Base-by-base conservation (phyloP, 2,888 invertebrate genomes). In the Eristalis tenax region DNA sequence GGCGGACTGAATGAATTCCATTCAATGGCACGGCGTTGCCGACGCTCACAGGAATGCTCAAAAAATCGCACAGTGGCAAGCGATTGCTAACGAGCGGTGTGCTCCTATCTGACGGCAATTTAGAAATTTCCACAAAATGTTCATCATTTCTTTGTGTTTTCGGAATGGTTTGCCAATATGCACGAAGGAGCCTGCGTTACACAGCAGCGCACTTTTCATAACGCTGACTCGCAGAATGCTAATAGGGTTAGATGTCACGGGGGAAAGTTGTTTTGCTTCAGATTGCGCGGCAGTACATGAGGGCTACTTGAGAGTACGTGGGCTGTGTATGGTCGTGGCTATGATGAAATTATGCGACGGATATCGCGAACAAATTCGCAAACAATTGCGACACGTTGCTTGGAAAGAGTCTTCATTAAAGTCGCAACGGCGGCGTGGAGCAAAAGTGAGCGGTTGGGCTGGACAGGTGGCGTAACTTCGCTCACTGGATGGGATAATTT, bases 1-100 rank as follows among this genome's bases (percentile, higher is more conserved):
- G n/a, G n/a, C n/a, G n/a, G n/a, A 64, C 65, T 35, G 65, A 75
- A 70, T 70, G 26, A 63, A 76, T 81, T 70, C 64, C 74, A 69
- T 68, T 73, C 63, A 73, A 6, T 61, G 23, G 22, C 15, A 63
- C 26, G 26, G 35, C 35, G n/a, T n/a, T n/a, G n/a, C 11, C 70
- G 50, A 43, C 63, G 32, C 56, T 50, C 23, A 28, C n/a, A 22
- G 5, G 18, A 28, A 15, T 13, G 13, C 18, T 28, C 63, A 43
- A 61, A 28, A 23, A 23, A 15, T 26, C 8, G 28, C 28, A 28
- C 5, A 61, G 8, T 22, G n/a, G 23, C n/a, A n/a, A n/a, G n/a
- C n/a, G n/a, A n/a, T n/a, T n/a, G n/a, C n/a, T n/a, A n/a, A n/a
- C n/a, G n/a, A n/a, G n/a, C n/a, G n/a, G n/a, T n/a, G n/a, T n/a